These are phyloP conservation scores for Tolmerus cingulatus DNA, from an alignment of 2,888 invertebrate genomes.

Conservation along the genomic window DNA sequence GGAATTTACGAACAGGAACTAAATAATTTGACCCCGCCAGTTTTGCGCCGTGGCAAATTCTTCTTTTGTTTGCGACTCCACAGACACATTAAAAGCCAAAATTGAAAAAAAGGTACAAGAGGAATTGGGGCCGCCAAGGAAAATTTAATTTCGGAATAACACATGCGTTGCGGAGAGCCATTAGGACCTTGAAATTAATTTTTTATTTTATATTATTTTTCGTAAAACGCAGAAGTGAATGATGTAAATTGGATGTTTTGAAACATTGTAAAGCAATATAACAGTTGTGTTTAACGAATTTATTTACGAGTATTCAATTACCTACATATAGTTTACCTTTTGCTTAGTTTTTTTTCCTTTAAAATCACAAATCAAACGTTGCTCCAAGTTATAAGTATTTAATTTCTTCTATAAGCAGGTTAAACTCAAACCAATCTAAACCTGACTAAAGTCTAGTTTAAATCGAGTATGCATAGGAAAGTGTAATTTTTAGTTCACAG, in stretches of 20 bases:
- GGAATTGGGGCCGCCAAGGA: background rate
- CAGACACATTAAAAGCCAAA: background rate
- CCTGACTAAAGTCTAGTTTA: no score
- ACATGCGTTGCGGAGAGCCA: background rate
- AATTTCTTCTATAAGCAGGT: no score
- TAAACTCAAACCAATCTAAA: no score
- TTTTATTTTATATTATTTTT: background rate
- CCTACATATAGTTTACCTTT: background rate
- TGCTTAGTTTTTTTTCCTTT: no score
- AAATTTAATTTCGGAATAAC: background rate
- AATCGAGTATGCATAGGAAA: no score
- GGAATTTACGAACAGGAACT: background rate
- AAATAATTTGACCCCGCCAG: background rate
- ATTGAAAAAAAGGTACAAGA: background rate
- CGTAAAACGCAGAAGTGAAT: background rate
- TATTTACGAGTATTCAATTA: background rate
- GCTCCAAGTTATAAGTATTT: no score
- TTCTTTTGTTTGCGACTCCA: background rate
- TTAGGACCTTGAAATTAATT: slow-evolving; percentile 4
- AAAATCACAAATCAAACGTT: no score
- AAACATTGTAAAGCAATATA: background rate
- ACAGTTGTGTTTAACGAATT: background rate
- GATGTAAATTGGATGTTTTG: background rate
- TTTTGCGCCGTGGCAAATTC: background rate
- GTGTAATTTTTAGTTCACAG: no score